Base-by-base conservation (phyloP, 2,888 invertebrate genomes). In the Xestia ashworthii region DNA sequence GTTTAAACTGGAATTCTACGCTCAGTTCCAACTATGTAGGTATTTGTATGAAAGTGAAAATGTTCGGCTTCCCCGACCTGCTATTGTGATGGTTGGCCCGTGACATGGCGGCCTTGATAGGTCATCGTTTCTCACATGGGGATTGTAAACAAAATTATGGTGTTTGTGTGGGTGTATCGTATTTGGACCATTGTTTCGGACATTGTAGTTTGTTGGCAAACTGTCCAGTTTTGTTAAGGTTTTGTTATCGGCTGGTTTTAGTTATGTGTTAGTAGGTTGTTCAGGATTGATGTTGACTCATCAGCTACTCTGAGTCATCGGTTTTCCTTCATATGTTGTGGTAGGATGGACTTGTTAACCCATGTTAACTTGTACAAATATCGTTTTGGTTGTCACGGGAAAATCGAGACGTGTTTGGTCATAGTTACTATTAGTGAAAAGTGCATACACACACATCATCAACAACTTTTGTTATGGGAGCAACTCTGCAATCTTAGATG, bases 31-130 rank as follows among this genome's bases (percentile, higher is more conserved):
- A 87, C 88, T 84, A 84, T 87, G 85, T 90, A 91, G 91, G 91
- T 91, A 91, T 92, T 90, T 89, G 89, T 89, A 88, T 86, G 95
- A 95, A 95, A 95, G 95, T 94, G 95, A 95, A 94, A 94, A 89
- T 90, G 92, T 91, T 90, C 88, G 89, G 86, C 91, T 92, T 88
- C 90, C 89, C 89, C 93, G 95, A 95, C 94, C 95, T 90, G 93
- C 87, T 92, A 93, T 94, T 94, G 95, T 94, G 92, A 90, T 90
- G 92, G 87, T 72, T 91, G 91, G 92, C 88, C 93, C 93, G 91
- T 94, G 94, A 94, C 93, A 92, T 87, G 85, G 80, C 91, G 95
- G 92, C 95, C 95, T 95, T 95, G 94, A 83, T 94, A 94, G 87
- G 88, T 91, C 92, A 93, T 93, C 94, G 92, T 88, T 89, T 90